Evolutionary conservation across 2,113 vertebrate genomes (phyloP).

Genomic region (Gymnarchus niloticus): DNA sequence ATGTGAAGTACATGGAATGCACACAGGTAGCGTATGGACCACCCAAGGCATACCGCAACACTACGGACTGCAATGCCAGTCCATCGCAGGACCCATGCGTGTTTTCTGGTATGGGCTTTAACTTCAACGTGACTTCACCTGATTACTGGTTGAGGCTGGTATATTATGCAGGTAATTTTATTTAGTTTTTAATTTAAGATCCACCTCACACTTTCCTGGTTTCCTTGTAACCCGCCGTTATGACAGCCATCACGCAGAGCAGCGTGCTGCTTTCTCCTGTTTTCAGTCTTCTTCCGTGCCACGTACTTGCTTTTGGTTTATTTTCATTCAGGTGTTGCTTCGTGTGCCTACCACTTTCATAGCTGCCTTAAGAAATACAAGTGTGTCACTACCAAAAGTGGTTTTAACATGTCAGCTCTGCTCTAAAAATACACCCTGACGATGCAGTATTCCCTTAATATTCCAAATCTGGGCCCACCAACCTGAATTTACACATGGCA

Average conservation of each 20-base stretch:
- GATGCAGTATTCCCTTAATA: neutral
- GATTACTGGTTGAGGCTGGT: neutral
- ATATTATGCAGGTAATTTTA: neutral
- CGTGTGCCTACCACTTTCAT: too few relatives aligned
- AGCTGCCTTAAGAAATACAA: neutral
- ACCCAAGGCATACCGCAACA: too few relatives aligned
- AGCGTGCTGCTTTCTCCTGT: too few relatives aligned
- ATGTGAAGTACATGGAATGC: neutral
- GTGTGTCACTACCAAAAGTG: neutral
- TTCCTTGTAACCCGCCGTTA: too few relatives aligned
- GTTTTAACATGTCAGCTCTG: neutral
- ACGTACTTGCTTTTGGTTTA: neutral
- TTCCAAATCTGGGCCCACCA: neutral
- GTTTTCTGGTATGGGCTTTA: neutral
- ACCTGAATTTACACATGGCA: neutral
- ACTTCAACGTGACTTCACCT: neutral
- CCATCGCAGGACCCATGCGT: neutral
- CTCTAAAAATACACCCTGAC: neutral
- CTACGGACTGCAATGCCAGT: neutral
- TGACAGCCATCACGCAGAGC: too few relatives aligned
- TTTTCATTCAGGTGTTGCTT: neutral
- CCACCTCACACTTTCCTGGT: too few relatives aligned
- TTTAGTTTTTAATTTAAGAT: too few relatives aligned
- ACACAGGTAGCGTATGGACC: neutral
- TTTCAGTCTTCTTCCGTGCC: too few relatives aligned